A percentile compares a stretch with the other conserved stretches of the same genome.
phyloP scores from a whole-genome alignment of 2,113 vertebrate species.

The Thamnaconus septentrionalis region DNA sequence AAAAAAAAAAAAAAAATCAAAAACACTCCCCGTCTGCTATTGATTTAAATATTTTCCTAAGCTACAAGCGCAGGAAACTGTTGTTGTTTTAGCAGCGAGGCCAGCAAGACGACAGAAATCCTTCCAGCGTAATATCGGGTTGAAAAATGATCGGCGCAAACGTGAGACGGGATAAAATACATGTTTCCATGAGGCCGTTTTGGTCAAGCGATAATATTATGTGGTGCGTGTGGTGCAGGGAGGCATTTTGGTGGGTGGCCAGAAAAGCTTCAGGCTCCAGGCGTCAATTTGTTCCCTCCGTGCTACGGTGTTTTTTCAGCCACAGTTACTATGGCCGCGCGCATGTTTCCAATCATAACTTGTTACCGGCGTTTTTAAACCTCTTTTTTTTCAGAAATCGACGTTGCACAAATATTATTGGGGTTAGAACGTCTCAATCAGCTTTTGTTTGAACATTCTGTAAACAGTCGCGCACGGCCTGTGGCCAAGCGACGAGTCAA shows the following conservation, averaged over 20 bases:
- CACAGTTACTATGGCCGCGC: conserved; percentile 19
- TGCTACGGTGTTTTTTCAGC: conserved; percentile 20
- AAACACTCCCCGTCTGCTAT: conserved; percentile 29
- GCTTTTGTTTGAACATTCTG: conserved; percentile 38
- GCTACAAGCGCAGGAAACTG: conserved; percentile 47
- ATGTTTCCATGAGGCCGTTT: conserved; percentile 49
- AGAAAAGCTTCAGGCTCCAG: conserved; percentile 32
- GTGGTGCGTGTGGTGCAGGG: conserved; percentile 43
- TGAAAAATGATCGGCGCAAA: conserved; percentile 54
- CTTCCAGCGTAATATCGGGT: conserved; percentile 36
- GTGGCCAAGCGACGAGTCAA: conserved; percentile 32
- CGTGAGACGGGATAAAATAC: conserved; percentile 55
- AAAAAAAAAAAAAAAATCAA: background rate
- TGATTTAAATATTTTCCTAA: conserved; percentile 50
- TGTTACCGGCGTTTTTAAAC: conserved; percentile 11
- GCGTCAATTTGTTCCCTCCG: conserved; percentile 16
- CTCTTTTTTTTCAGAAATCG: conserved; percentile 21
- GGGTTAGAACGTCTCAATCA: conserved; percentile 40
- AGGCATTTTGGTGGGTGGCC: conserved; percentile 18
- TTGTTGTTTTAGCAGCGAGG: conserved; percentile 41
- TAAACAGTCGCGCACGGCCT: conserved; percentile 24
- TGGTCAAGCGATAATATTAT: conserved; percentile 56
- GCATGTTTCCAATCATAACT: conserved; percentile 44
- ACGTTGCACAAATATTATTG: conserved; percentile 31
- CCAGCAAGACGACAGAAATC: conserved; percentile 19